phyloP scores from a whole-genome alignment of 2,888 invertebrate species.

The Xestoiulus laeticollis region DNA sequence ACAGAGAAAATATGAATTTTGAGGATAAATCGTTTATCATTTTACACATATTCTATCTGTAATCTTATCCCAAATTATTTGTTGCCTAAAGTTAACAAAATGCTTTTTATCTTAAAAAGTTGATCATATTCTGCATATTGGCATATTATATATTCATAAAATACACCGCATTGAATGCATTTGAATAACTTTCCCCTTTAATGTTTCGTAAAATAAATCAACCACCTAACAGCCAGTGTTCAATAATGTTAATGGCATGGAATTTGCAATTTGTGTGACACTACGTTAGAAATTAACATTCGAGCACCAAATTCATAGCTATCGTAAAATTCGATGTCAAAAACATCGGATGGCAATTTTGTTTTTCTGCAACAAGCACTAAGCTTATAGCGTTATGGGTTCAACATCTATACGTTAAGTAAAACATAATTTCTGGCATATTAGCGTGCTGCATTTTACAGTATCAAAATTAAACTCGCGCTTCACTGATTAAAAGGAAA shows the following conservation, averaged over 20 bases:
- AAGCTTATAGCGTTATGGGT: background rate
- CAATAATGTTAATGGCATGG: background rate
- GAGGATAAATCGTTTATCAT: too few species aligned
- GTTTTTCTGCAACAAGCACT: background rate
- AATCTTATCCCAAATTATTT: too few species aligned
- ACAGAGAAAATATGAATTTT: too few species aligned
- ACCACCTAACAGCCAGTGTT: background rate
- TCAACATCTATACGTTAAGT: background rate
- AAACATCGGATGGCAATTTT: constrained; percentile 24
- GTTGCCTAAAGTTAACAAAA: too few species aligned
- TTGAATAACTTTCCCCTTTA: background rate
- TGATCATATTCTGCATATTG: too few species aligned
- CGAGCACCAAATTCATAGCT: background rate
- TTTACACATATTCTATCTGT: too few species aligned
- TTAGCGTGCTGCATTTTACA: constrained; percentile 10
- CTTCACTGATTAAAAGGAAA: constrained; percentile 14
- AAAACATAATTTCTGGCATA: constrained; percentile 7
- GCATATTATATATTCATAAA: too few species aligned
- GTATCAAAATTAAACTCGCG: constrained; percentile 39
- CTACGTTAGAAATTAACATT: background rate
- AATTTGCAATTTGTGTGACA: background rate
- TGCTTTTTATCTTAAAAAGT: too few species aligned
- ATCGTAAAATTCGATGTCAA: constrained; percentile 15
- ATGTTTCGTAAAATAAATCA: background rate
- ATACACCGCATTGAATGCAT: background rate